Evolutionary conservation across 1,140 invertebrate genomes (phyloP), one percentile per base, ranked within the genome.

Genomic region (Drosophila equinoxialis): DNA sequence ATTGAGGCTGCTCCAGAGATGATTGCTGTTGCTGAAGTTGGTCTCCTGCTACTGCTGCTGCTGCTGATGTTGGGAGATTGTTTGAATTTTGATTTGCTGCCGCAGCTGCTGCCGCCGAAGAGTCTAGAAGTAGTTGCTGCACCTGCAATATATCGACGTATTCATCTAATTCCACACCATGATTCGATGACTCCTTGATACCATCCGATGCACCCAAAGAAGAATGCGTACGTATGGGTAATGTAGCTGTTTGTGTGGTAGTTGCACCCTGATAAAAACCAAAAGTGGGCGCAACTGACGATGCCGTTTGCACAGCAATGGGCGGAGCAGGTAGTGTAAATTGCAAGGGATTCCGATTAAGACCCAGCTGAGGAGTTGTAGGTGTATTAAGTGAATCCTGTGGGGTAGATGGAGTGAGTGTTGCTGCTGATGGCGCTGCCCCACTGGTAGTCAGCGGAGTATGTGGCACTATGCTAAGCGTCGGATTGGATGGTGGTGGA

Each of bases 141-240:
- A 94, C 93, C 81, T 94, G 93, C 57, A 93, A 76, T 37, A 94
- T 94, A 74, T 94, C 93, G 64, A 94, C 93, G 81, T 93, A 94
- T 74, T 94, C 93, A 75, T 94, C 93, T 13, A 90, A 74, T 20
- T 86, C 86, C 10, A 67, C 78, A 5, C 13, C 3, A 10, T 65
- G 37, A 23, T 37, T 51, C 65, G 60, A 14, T 2, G 62, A 37
- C 0, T 71, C 60, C 30, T 72, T 58, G 58, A 30, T 65, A 14
- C 39, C 51, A 23, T 48, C 14, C 8, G 65, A 39, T 17, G 57
- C 14, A 60, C 66, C 60, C 2, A 66, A 20, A 6, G 71, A 51
- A 6, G 61, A 7, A 23, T 23, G 17, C 10, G 17, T 8, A 20
- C 45, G 45, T 51, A 14, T 48, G 6, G 14, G 7, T 7, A 48